These are phyloP conservation scores for Apodemus sylvaticus DNA, from an alignment of 2,113 vertebrate species.

Conservation along the genomic window DNA sequence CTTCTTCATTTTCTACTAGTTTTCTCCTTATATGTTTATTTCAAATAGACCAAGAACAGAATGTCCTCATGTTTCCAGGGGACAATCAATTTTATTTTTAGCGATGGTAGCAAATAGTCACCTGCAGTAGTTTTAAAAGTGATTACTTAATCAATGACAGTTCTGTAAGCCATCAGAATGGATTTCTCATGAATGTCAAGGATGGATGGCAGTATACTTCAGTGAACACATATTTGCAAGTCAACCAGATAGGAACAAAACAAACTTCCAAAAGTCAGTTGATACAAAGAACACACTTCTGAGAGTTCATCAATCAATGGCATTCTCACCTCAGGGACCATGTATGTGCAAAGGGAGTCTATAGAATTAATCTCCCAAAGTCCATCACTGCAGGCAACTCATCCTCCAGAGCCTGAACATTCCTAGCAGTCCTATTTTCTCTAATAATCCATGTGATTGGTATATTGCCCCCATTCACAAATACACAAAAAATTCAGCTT, in stretches of 20 bases:
- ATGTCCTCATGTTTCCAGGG: background rate
- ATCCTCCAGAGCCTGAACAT: background rate
- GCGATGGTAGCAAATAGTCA: background rate
- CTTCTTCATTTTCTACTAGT: background rate
- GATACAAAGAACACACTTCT: background rate
- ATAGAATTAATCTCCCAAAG: background rate
- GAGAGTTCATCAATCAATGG: background rate
- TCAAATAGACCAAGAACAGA: conserved; percentile 39
- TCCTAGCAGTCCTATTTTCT: background rate
- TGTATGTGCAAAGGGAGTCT: background rate
- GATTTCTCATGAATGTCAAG: background rate
- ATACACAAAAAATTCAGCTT: background rate
- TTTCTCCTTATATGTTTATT: background rate
- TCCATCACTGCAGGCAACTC: background rate
- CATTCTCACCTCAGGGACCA: background rate
- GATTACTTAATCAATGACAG: background rate
- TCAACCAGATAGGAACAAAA: background rate
- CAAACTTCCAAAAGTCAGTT: background rate
- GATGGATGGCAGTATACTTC: background rate
- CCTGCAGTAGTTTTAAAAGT: background rate
- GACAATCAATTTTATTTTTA: background rate
- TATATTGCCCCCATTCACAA: background rate
- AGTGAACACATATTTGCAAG: background rate
- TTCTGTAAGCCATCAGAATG: background rate
- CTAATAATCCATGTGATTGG: background rate